Conservation (phyloP, 1,140 invertebrate genomes). For the Eupeodes corollae region DNA sequence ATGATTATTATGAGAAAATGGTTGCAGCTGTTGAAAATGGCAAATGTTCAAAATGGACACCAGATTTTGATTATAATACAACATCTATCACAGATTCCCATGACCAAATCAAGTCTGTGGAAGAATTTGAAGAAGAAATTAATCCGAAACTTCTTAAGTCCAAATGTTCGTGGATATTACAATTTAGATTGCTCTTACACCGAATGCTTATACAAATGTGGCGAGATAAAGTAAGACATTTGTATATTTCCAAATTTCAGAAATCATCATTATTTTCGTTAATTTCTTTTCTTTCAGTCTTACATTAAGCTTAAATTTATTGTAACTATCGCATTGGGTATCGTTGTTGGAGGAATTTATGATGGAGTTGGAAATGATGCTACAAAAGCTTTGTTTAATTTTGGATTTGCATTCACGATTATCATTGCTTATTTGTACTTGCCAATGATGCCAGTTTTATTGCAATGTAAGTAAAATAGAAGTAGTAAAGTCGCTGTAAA, state of each 20-base stretch:
- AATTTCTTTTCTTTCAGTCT: conserved; percentile 43
- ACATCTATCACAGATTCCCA: conserved; percentile 29
- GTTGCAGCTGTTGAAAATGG: conserved; percentile 50
- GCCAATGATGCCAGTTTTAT: conserved; percentile 64
- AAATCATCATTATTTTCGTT: not conserved
- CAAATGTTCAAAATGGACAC: conserved; percentile 40
- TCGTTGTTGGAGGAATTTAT: conserved; percentile 57
- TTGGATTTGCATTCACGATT: conserved; percentile 68
- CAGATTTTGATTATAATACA: conserved; percentile 3
- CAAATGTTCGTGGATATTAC: conserved; percentile 46
- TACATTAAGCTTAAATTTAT: conserved; percentile 56
- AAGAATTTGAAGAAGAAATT: conserved; percentile 32
- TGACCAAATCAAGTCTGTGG: conserved; percentile 28
- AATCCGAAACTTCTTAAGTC: conserved; percentile 41
- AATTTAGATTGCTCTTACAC: conserved; percentile 52
- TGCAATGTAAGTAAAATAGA: conserved; percentile 54
- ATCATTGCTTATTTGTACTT: conserved; percentile 66
- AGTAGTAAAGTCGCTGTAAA: not conserved
- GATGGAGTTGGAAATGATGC: conserved; percentile 61
- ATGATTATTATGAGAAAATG: conserved; percentile 49
- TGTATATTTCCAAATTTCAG: too few relatives aligned
- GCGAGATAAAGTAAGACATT: conserved; percentile 49
- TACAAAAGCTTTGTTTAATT: conserved; percentile 69
- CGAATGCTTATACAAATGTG: conserved; percentile 60
- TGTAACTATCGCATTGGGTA: conserved; percentile 55